Percentiles rank a stretch among this genome's conserved stretches.
Evolutionary conservation across 2,113 vertebrate species (phyloP).

Genomic region (Myodes glareolus): DNA sequence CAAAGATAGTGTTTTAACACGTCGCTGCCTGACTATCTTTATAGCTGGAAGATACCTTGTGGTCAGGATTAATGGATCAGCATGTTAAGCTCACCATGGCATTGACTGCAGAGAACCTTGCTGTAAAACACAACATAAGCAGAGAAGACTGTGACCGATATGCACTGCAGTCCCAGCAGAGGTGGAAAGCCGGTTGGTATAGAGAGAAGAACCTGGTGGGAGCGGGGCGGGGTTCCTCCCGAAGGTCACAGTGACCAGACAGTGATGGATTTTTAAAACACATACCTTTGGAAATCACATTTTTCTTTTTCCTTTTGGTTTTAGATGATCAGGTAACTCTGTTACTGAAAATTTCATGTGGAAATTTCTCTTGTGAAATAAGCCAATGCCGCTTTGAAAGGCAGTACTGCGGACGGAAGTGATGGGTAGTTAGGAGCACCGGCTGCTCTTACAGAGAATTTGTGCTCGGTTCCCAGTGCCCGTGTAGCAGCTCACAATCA

Average conservation of each 20-base stretch:
- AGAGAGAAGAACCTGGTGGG: neutral
- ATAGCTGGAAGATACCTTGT: conserved; percentile 95
- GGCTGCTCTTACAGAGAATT: neutral
- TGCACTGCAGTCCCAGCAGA: conserved; percentile 92
- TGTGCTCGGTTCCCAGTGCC: neutral
- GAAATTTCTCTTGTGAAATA: conserved; percentile 35
- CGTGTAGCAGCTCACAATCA: neutral
- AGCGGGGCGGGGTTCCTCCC: neutral
- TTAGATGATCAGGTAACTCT: conserved; percentile 31
- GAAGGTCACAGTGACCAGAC: neutral
- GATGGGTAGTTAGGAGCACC: neutral
- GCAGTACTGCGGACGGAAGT: neutral
- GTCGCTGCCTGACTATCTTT: neutral
- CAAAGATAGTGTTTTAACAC: neutral
- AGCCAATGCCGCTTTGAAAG: neutral
- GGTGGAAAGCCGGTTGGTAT: conserved; percentile 93
- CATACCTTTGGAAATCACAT: neutral
- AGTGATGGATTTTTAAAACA: conserved; percentile 30
- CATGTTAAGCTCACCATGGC: conserved; percentile 94
- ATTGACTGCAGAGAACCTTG: conserved; percentile 97
- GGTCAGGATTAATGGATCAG: conserved; percentile 92
- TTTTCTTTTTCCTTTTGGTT: conserved; percentile 42
- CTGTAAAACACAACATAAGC: conserved; percentile 91
- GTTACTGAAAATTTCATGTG: conserved; percentile 1
- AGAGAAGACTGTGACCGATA: conserved; percentile 94